Evolutionary conservation across 2,888 invertebrate genomes (phyloP).

Genomic region (Octonoba sinensis): DNA sequence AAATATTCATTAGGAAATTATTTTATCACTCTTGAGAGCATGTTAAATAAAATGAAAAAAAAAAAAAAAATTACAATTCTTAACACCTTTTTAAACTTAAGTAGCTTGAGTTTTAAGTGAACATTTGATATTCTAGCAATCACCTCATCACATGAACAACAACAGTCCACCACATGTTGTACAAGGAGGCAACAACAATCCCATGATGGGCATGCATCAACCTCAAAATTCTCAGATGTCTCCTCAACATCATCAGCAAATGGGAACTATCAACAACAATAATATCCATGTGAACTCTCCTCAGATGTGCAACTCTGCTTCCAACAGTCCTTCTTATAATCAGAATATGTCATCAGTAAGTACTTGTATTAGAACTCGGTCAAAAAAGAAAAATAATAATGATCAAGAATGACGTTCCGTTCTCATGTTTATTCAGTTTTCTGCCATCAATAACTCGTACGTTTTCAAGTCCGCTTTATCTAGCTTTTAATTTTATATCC

Average conservation of each 20-base stretch:
- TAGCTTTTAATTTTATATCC: not conserved
- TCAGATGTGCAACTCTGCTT: constrained; percentile 54
- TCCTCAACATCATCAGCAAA: constrained; percentile 69
- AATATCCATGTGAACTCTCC: constrained; percentile 34
- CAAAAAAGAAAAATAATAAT: not conserved
- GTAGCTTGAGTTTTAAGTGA: too few species aligned
- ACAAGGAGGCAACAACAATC: constrained; percentile 70
- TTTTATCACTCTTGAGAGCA: too few species aligned
- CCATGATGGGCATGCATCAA: constrained; percentile 58
- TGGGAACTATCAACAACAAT: constrained; percentile 40
- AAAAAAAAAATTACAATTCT: too few species aligned
- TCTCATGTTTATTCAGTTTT: too few species aligned
- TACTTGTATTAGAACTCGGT: not conserved
- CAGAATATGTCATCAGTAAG: constrained; percentile 57
- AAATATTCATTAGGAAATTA: too few species aligned
- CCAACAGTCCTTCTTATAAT: constrained; percentile 56
- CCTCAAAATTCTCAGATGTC: constrained; percentile 67
- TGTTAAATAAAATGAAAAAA: too few species aligned
- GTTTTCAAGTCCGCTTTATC: too few species aligned
- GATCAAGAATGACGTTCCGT: too few species aligned
- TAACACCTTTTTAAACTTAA: too few species aligned
- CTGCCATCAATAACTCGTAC: too few species aligned
- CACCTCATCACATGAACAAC: constrained; percentile 46
- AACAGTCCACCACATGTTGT: constrained; percentile 57
- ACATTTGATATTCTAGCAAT: constrained; percentile 26